Base-by-base conservation (phyloP, 2,888 invertebrate species). In the Notocelia uddmanniana region DNA sequence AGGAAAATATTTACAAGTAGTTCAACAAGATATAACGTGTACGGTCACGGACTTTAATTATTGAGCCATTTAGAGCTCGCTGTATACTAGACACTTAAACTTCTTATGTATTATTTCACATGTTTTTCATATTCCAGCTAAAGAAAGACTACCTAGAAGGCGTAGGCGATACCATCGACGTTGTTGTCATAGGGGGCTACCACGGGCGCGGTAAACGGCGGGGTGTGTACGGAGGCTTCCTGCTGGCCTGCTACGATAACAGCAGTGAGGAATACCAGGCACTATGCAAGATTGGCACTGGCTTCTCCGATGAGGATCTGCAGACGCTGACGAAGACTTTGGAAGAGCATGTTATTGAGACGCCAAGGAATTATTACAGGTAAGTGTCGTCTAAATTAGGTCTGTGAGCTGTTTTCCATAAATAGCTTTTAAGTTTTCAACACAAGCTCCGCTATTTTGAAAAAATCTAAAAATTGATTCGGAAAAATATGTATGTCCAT, bases 131-230 rank as follows among this genome's bases (percentile, higher is more conserved):
- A 5, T 55, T 72, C 0, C 85, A 94, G 92, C 89, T 99, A 69
- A 99, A 99, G 89, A 99, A 99, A 85, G 99, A 99, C 94, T 99
- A 99, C 92, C 92, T 99, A 76, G 98, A 99, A 34, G 98, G 98
- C 48, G 96, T 98, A 10, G 99, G 99, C 0, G 99, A 99, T 92
- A 99, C 99, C 0, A 90, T 99, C 45, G 99, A 99, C 94, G 95
- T 98, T 59, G 98, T 99, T 0, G 98, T 99, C 0, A 96, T 99
- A 74, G 99, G 99, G 63, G 99, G 97, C 0, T 99, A 98, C 92
- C 89, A 95, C 67, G 99, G 99, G 0, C 97, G 97, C 79, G 99
- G 99, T 18, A 98, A 98, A 89, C 95, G 99, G 58, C 97, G 98
- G 0, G 99, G 99, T 2, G 95, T 95, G 13, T 99, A 97, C 87